These are phyloP conservation scores for Thunnus maccoyii DNA, from an alignment of 2,113 vertebrate genomes.

Conservation along the genomic window DNA sequence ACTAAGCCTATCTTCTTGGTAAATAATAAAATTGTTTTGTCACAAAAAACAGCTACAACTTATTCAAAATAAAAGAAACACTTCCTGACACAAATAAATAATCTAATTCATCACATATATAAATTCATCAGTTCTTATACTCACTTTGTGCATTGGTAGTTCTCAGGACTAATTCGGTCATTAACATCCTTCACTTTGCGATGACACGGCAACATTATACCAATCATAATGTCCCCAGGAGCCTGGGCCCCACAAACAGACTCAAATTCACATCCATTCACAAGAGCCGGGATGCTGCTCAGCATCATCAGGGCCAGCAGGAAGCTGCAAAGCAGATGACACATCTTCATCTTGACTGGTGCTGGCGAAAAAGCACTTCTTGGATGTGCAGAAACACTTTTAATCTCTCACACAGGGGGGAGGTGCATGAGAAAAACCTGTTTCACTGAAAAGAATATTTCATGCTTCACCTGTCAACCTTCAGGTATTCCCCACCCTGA, in stretches of 20 bases:
- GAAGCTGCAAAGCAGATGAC: not conserved
- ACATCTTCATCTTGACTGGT: constrained; percentile 1
- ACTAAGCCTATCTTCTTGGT: too few species aligned
- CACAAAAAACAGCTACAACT: too few species aligned
- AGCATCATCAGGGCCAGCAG: not conserved
- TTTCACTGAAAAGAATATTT: constrained; percentile 1
- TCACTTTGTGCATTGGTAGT: constrained; percentile 75
- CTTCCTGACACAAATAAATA: not conserved
- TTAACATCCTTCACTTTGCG: constrained; percentile 41
- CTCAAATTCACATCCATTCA: constrained; percentile 34
- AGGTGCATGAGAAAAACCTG: constrained; percentile 21
- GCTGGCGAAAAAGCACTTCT: too few species aligned
- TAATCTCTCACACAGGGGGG: not conserved
- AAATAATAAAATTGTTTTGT: too few species aligned
- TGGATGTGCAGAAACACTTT: not conserved
- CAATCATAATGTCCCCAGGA: constrained; percentile 77
- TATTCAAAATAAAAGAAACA: too few species aligned
- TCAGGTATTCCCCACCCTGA: not conserved
- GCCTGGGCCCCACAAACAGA: constrained; percentile 54
- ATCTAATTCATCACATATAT: not conserved
- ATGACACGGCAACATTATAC: constrained; percentile 72
- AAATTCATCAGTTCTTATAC: not conserved
- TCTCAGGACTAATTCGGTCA: constrained; percentile 59
- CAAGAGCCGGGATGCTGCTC: not conserved
- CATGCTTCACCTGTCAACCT: not conserved